Conservation (phyloP, 2,797 vertebrate species). For the Pogonophryne albipinna region DNA sequence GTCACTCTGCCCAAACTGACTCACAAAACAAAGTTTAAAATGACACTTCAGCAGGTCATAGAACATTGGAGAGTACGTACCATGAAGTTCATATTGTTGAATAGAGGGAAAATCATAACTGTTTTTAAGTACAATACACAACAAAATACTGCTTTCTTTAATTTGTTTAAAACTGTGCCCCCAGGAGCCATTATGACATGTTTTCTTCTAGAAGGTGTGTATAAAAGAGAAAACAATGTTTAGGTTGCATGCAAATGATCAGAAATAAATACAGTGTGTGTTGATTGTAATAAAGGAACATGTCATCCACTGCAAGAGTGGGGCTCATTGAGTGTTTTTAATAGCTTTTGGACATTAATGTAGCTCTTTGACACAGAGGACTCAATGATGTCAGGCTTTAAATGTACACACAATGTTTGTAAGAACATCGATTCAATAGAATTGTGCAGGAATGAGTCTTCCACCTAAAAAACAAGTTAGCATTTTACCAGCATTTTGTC, state of each 20-base stretch:
- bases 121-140: neutral
- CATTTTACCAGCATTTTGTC: too few species aligned
- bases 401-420: too few species aligned
- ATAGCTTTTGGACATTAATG: too few species aligned
- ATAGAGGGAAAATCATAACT: neutral
- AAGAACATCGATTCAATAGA: too few species aligned
- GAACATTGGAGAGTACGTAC: neutral
- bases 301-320: too few species aligned
- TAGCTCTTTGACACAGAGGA: too few species aligned
- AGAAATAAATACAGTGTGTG: too few species aligned
- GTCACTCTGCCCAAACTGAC: constrained; percentile 18
- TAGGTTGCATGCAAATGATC: neutral
- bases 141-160: neutral
- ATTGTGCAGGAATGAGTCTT: too few species aligned
- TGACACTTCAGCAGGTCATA: neutral
- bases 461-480: too few species aligned
- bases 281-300: too few species aligned
- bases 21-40: neutral
- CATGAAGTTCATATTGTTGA: neutral
- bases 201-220: neutral
- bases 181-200: neutral
- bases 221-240: neutral
- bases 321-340: too few species aligned
- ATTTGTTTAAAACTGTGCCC: neutral
- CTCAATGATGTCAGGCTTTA: too few species aligned